These are phyloP conservation scores for Cacatua alba DNA, from an alignment of 2,113 vertebrate genomes.

Conservation along the genomic window DNA sequence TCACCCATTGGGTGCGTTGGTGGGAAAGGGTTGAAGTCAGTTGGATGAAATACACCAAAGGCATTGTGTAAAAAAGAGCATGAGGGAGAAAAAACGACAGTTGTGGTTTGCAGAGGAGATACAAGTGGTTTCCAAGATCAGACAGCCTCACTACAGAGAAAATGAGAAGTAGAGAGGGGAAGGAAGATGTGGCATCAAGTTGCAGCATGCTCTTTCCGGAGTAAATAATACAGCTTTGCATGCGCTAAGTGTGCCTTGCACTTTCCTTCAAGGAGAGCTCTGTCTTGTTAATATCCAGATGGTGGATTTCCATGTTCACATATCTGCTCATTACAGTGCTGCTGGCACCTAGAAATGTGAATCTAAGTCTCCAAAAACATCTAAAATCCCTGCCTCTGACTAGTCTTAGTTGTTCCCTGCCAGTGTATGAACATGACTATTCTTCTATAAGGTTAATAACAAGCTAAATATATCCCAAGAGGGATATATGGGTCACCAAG, in stretches of 20 bases:
- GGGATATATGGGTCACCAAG: not conserved
- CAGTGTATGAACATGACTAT: not conserved
- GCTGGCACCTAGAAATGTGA: not conserved
- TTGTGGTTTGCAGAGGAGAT: not conserved
- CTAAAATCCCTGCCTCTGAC: not conserved
- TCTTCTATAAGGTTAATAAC: not conserved
- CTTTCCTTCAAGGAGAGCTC: not conserved
- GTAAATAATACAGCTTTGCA: not conserved
- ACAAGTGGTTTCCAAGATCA: not conserved
- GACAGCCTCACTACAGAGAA: not conserved
- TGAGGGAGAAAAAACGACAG: not conserved
- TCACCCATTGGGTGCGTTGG: not conserved
- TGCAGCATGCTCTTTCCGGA: not conserved
- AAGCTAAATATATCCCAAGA: not conserved
- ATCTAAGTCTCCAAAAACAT: not conserved
- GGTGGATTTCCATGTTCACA: not conserved
- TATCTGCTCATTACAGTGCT: not conserved
- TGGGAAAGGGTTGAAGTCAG: not conserved
- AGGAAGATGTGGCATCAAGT: not conserved
- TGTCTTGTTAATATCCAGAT: not conserved
- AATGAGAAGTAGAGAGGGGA: slow-evolving; percentile 22
- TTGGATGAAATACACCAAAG: not conserved
- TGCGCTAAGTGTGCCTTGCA: rapidly evolving
- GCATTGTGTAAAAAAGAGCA: not conserved
- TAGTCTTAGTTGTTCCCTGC: not conserved